A percentile compares a stretch with the other conserved stretches of the same genome.
Conservation (phyloP, 2,888 invertebrate genomes). For the Drosophila diplacantha region DNA sequence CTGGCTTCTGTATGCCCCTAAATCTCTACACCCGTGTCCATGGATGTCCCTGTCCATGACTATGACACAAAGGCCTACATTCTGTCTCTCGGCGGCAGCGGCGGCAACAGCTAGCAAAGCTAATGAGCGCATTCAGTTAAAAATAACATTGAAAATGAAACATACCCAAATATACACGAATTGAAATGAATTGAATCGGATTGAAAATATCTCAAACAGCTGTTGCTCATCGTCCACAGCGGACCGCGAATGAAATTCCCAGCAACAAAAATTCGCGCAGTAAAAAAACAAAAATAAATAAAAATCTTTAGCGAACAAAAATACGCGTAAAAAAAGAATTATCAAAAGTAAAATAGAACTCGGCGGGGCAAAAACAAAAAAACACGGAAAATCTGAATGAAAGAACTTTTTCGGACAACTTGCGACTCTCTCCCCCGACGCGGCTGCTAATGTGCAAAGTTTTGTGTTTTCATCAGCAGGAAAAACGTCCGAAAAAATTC, state of each 20-base stretch:
- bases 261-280: conserved; percentile 40
- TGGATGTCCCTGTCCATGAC: conserved; percentile 37
- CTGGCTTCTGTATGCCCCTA: not conserved
- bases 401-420: conserved; percentile 64
- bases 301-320: conserved; percentile 26
- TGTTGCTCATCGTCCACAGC: conserved; percentile 68
- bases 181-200: conserved; percentile 48
- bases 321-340: conserved; percentile 33
- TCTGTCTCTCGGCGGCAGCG: conserved; percentile 31
- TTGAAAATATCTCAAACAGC: conserved; percentile 68
- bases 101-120: conserved; percentile 33
- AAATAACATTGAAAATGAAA: conserved; percentile 69
- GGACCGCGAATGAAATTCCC: conserved; percentile 55
- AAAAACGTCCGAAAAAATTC: conserved; percentile 40
- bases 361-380: conserved; percentile 19
- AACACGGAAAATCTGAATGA: conserved; percentile 35
- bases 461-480: conserved; percentile 64
- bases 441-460: conserved; percentile 70
- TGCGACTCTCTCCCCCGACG: conserved; percentile 37
- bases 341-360: conserved; percentile 20
- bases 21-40: conserved; percentile 4
- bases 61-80: conserved; percentile 68
- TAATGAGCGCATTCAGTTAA: conserved; percentile 70
- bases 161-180: conserved; percentile 69
- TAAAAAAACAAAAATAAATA: conserved; percentile 22